These are phyloP conservation scores for Apantesis nais DNA, from an alignment of 2,888 invertebrate genomes.

Conservation along the genomic window DNA sequence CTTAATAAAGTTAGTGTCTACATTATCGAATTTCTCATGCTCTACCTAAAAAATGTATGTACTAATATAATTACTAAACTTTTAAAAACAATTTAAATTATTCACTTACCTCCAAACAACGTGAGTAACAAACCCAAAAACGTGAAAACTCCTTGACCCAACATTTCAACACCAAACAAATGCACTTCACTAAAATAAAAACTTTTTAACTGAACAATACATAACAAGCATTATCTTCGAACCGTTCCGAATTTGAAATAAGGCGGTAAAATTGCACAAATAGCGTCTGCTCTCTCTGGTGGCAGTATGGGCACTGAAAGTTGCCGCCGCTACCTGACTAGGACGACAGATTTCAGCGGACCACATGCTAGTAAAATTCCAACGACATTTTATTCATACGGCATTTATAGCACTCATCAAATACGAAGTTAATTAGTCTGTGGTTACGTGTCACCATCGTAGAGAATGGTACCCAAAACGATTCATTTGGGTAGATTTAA, in stretches of 20 bases:
- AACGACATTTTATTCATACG: slow-evolving; percentile 40
- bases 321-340: slow-evolving; percentile 49
- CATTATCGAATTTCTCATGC: slow-evolving; percentile 32
- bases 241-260: slow-evolving; percentile 46
- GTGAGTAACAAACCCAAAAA: slow-evolving; percentile 63
- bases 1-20: slow-evolving; percentile 34
- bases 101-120: slow-evolving; percentile 71
- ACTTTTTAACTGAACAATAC: slow-evolving; percentile 29
- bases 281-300: slow-evolving; percentile 54
- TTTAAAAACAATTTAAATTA: slow-evolving; percentile 22
- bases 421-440: slow-evolving; percentile 29
- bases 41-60: not conserved
- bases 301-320: slow-evolving; percentile 58
- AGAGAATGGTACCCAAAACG: slow-evolving; percentile 46
- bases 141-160: slow-evolving; percentile 56
- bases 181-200: slow-evolving; percentile 49
- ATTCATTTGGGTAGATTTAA: slow-evolving; percentile 64
- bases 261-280: slow-evolving; percentile 44
- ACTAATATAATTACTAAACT: slow-evolving; percentile 2
- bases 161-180: slow-evolving; percentile 60
- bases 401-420: slow-evolving; percentile 17
- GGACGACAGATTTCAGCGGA: slow-evolving; percentile 55
- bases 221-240: slow-evolving; percentile 40
- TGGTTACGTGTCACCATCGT: slow-evolving; percentile 45
- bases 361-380: slow-evolving; percentile 35